Conservation (phyloP, 2,113 vertebrate genomes). For the Cynoglossus semilaevis region DNA sequence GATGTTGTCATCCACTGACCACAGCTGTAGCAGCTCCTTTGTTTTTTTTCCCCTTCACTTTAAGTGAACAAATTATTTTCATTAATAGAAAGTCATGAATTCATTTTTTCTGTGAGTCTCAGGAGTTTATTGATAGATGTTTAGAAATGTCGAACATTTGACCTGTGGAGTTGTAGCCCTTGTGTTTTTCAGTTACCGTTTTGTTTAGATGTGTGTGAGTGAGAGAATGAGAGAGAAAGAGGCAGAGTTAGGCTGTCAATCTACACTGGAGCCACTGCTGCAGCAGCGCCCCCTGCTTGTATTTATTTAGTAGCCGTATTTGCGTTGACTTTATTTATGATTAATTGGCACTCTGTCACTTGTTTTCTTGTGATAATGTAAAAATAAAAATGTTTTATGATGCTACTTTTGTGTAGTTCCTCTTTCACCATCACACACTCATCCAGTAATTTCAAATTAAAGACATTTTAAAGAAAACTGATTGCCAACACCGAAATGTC, state of each 20-base stretch:
- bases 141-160: background rate
- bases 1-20: no score
- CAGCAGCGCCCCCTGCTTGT: conserved; percentile 18
- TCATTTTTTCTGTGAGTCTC: background rate
- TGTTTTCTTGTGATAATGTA: conserved; percentile 58
- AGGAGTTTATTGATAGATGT: background rate
- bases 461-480: no score
- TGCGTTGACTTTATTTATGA: conserved; percentile 57
- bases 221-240: background rate
- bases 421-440: no score
- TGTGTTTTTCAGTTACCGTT: conserved; percentile 7
- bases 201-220: conserved; percentile 14
- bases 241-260: conserved; percentile 46
- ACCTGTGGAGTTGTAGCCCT: conserved; percentile 25
- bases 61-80: background rate
- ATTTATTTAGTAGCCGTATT: conserved; percentile 59
- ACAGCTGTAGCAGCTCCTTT: background rate
- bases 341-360: conserved; percentile 18
- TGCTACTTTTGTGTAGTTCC: background rate
- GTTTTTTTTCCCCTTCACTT: background rate
- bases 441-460: background rate
- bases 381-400: conserved; percentile 70
- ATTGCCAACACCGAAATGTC: no score
- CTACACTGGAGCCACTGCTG: conserved; percentile 55
- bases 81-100: background rate